Conservation (phyloP, 2,888 invertebrate genomes). For the Artemia sinica region DNA sequence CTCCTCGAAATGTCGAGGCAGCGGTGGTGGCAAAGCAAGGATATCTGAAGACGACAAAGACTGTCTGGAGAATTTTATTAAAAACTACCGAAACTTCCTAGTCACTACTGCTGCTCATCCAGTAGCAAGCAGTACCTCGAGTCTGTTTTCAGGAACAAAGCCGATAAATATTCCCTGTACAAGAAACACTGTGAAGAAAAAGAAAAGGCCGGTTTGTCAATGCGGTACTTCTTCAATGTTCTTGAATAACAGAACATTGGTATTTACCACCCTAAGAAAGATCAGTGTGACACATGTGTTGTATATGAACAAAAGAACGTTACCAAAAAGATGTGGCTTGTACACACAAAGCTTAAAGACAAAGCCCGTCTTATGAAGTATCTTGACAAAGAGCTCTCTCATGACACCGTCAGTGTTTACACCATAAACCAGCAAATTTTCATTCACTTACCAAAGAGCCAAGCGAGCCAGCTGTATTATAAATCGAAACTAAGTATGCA, state of each 20-base stretch:
- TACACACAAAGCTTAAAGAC: slow-evolving; percentile 24
- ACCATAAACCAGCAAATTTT: background rate
- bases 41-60: background rate
- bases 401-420: background rate
- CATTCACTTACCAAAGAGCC: background rate
- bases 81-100: slow-evolving; percentile 6
- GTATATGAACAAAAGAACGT: slow-evolving; percentile 22
- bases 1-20: slow-evolving; percentile 5
- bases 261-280: slow-evolving; percentile 23
- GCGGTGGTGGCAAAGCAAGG: slow-evolving; percentile 4
- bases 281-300: slow-evolving; percentile 25
- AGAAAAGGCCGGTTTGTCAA: background rate
- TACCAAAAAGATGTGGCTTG: slow-evolving; percentile 21
- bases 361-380: background rate
- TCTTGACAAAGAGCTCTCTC: slow-evolving; percentile 1
- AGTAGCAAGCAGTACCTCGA: background rate
- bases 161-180: background rate
- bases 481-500: slow-evolving; percentile 27
- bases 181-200: slow-evolving; percentile 1
- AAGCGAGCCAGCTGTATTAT: background rate
- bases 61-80: background rate
- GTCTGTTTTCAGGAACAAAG: background rate
- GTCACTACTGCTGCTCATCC: slow-evolving; percentile 1
- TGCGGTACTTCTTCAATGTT: slow-evolving; percentile 8
- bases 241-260: background rate